Evolutionary conservation across 1,140 invertebrate genomes (phyloP), one percentile per base, ranked within the genome.

Genomic region (Calycopis cecrops): DNA sequence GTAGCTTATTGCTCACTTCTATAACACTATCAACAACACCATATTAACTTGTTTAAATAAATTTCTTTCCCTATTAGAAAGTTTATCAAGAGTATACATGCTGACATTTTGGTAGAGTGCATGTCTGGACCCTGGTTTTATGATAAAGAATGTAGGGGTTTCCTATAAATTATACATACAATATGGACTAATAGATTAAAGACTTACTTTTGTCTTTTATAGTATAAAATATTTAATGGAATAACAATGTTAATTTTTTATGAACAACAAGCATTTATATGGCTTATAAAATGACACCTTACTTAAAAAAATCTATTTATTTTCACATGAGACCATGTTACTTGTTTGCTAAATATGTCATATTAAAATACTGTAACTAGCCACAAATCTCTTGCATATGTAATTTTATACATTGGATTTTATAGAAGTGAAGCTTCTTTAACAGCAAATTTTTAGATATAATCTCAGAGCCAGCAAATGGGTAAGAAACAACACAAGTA

Each of bases 351-450:
- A 44, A 9, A 37, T 37, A 37, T 2, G 17, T 16, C 14, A 16
- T 8, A 40, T 40, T 40, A 14, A 40, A 40, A 40, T 40, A 40
- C 4, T 16, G 8, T 44, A 44, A 44, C 16, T 12, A 14, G 40
- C 17, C 17, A 16, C 9, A 18, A 44, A 44, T 44, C 40, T 44
- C 40, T 44, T 44, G 48, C 48, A 37, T 59, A 48, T 52, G 48
- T 50, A 54, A 50, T 51, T 59, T n/a, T 28, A 28, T 3, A 28
- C 6, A 28, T 28, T 28, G 6, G 2, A 28, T 3, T 3, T 28
- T 28, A 3, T 28, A 28, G 21, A 28, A 28, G 2, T 28, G 21
- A 3, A 28, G 21, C 21, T 28, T 2, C 6, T 28, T 28, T 28
- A 28, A 28, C 21, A 28, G 21, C 21, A 3, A 28, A 28, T 2